A percentile compares a stretch with the other conserved stretches of the same genome.
Evolutionary conservation across 2,888 invertebrate genomes (phyloP).

Genomic region (Drosophila pseudotalamancana): DNA sequence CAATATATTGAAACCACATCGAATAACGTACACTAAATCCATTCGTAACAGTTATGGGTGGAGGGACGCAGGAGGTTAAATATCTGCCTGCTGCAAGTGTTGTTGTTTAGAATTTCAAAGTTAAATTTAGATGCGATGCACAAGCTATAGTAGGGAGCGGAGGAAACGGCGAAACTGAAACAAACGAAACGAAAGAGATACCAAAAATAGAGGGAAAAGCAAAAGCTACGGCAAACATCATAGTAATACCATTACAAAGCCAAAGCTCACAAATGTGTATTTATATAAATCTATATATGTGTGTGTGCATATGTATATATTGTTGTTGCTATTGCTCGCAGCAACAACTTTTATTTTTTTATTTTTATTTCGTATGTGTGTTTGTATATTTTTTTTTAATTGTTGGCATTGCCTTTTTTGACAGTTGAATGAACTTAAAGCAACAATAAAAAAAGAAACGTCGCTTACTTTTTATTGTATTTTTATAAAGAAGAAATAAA

Average conservation of each 20-base stretch:
- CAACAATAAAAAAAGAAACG: constrained; percentile 24
- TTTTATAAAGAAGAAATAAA: constrained; percentile 36
- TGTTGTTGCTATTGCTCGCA: constrained; percentile 18
- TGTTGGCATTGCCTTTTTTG: constrained; percentile 58
- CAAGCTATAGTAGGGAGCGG: neutral
- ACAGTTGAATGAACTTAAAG: constrained; percentile 81
- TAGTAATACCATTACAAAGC: constrained; percentile 35
- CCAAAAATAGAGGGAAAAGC: constrained; percentile 29
- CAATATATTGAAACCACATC: constrained; percentile 54
- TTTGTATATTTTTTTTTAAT: constrained; percentile 13
- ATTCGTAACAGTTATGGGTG: neutral
- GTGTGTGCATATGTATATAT: neutral
- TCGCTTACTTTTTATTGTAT: constrained; percentile 23
- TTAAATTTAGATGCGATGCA: constrained; percentile 65
- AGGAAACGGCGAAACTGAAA: constrained; percentile 16
- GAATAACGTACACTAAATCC: constrained; percentile 48
- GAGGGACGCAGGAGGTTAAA: constrained; percentile 1
- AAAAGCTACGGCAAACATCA: constrained; percentile 27
- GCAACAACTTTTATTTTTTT: constrained; percentile 47
- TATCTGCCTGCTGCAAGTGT: constrained; percentile 61
- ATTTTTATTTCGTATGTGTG: constrained; percentile 31
- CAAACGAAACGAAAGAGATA: constrained; percentile 32
- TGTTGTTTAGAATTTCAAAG: constrained; percentile 73
- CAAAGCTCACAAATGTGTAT: constrained; percentile 35
- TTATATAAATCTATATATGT: neutral